Base-by-base conservation (phyloP, 2,797 vertebrate species). In the Labeo calbasu region DNA sequence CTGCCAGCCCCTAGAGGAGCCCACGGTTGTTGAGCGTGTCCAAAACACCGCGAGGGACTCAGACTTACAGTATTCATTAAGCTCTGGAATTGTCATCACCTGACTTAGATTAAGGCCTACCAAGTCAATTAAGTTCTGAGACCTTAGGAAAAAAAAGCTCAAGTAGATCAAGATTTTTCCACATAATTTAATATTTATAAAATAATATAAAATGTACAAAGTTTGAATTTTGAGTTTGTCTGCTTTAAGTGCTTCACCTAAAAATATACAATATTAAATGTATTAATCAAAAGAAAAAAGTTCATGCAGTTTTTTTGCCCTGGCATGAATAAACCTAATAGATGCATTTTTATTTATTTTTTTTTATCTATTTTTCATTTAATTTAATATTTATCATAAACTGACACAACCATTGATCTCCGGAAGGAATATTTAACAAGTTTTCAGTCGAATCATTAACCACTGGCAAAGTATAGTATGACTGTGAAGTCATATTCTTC, bases 1-100 rank as follows among this genome's bases (percentile, higher is more conserved):
- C 46, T 82, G 46, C 70, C 57, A 81, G 66, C 3, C 43, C 69
- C 46, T 40, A n/a, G 57, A 73, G 21, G 36, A 81, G 23, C 68
- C 5, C 53, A 53, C 4, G n/a, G 70, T 51, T 73, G 57, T 28
- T 57, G 21, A 76, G 72, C 9, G 11, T 83, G n/a, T 68, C 59
- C 36, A 66, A 73, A 76, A 75, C 72, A 68, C 23, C 72, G 50
- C 19, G 48, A 68, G 81, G 28, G 71, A 83, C 59, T 23, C 71
- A 66, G 71, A 76, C 61, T 25, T 15, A 68, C 19, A 40, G 48
- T 76, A 65, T 57, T 83, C 50, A 83, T 83, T 83, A 83, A 55
- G 23, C 23, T 77, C 36, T 83, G 50, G 72, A 83, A 76, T 76
- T 43, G 12, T 77, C 72, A 68, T 77, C 72, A 83, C 4, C 32